Evolutionary conservation across 2,113 vertebrate species (phyloP), one percentile per base, ranked within the genome.

Genomic region (Bungarus multicinctus): DNA sequence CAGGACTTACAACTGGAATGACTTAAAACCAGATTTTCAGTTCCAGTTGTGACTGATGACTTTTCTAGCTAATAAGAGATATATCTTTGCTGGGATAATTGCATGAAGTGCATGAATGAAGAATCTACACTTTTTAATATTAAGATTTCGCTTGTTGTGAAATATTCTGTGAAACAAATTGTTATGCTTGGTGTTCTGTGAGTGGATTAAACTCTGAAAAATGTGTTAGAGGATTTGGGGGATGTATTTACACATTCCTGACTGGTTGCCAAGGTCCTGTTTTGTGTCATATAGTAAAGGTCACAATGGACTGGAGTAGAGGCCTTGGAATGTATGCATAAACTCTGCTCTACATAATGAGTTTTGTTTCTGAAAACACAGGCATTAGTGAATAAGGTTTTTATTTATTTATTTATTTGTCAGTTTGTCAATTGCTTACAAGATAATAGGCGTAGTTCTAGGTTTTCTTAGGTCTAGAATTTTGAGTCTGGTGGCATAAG

Each of bases 271-370:
- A 94, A 88, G 90, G 93, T 81, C 93, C 93, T 97, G 94, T 0
- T 93, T 95, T 97, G 94, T 90, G 54, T 96, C 94, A 91, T 90
- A 90, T 90, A 90, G 91, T 69, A 96, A 93, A 97, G 94, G 85
- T 93, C 91, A 50, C 45, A 88, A 93, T 94, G 91, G 87, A 90
- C 87, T 88, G 22, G 90, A 91, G 12, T 87, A 93, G 93, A 95
- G 85, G 55, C 0, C 1, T 50, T 93, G 8, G 5, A 89, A 95
- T 95, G 69, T 16, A 85, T 87, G 95, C 22, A 96, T 94, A 50
- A 95, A 93, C 93, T 95, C 30, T 89, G 81, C 45, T 52, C 18
- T 64, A 87, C 27, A 87, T 94, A 92, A 9, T 54, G 20, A 86
- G 69, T 34, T 89, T 91, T 93, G 45, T 86, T 39, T 93, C 20